phyloP scores from a whole-genome alignment of 2,888 invertebrate genomes.

The Drosophila flavopinicola region DNA sequence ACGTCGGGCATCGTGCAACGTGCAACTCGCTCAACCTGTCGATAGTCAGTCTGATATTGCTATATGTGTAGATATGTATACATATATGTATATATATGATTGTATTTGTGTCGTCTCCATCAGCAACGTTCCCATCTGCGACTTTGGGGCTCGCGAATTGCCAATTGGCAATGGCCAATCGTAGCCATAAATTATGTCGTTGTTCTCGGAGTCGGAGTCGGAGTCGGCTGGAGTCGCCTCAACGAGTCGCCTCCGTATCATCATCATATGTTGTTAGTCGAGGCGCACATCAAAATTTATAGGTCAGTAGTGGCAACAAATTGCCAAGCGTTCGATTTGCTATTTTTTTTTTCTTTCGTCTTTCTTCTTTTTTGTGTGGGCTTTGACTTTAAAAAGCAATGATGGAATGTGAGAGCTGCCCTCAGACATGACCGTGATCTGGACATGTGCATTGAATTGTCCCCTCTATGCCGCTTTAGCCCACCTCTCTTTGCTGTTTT shows the following conservation, averaged over 20 bases:
- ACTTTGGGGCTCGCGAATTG: slow-evolving; percentile 33
- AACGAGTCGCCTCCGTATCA: slow-evolving; percentile 46
- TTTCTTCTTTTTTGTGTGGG: slow-evolving; percentile 23
- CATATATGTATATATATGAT: slow-evolving; percentile 1
- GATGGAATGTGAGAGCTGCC: slow-evolving; percentile 61
- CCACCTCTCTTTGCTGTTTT: neutral
- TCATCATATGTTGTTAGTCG: slow-evolving; percentile 44
- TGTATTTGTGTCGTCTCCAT: slow-evolving; percentile 63
- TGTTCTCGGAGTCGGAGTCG: slow-evolving; percentile 29
- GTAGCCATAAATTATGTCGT: slow-evolving; percentile 75
- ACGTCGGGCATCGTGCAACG: slow-evolving; percentile 51
- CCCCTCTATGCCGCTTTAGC: slow-evolving; percentile 10
- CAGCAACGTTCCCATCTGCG: slow-evolving; percentile 43
- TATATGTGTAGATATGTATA: no score
- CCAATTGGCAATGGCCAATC: slow-evolving; percentile 56
- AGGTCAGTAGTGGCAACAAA: slow-evolving; percentile 83
- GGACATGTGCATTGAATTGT: slow-evolving; percentile 52
- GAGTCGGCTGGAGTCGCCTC: slow-evolving; percentile 6
- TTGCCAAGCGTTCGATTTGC: slow-evolving; percentile 54
- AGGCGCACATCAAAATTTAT: slow-evolving; percentile 80
- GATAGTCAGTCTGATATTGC: slow-evolving; percentile 50
- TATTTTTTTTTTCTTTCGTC: slow-evolving; percentile 8
- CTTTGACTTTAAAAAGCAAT: slow-evolving; percentile 13
- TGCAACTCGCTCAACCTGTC: slow-evolving; percentile 73
- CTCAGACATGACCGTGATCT: slow-evolving; percentile 49